Conservation (phyloP, 1,140 invertebrate genomes). For the Patella vulgata region DNA sequence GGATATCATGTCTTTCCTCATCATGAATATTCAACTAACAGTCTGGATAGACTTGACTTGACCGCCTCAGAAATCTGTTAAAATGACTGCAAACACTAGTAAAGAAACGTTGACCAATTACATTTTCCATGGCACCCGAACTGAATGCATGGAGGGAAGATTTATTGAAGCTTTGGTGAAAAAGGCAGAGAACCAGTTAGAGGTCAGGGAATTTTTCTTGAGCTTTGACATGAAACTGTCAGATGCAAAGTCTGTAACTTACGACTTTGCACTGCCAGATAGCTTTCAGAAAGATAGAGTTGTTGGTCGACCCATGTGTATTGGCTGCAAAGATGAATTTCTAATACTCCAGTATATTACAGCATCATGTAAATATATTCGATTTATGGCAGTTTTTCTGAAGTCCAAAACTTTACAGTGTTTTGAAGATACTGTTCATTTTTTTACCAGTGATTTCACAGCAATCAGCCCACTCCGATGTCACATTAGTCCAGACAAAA, state of each 20-base stretch:
- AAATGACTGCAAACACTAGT: too few relatives aligned
- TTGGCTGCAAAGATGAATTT: constrained; percentile 15
- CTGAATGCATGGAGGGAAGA: neutral
- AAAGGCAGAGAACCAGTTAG: neutral
- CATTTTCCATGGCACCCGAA: constrained; percentile 1
- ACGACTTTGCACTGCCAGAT: too few relatives aligned
- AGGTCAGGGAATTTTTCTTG: neutral
- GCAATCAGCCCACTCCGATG: constrained; percentile 8
- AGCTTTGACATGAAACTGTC: too few relatives aligned
- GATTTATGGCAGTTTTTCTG: constrained; percentile 14
- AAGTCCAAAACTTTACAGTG: neutral
- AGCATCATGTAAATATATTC: constrained; percentile 3
- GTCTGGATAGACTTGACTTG: too few relatives aligned
- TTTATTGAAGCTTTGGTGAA: neutral
- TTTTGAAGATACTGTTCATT: constrained; percentile 12
- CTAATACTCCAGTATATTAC: constrained; percentile 15
- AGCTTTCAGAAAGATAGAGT: neutral
- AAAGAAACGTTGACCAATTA: too few relatives aligned
- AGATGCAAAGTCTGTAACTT: too few relatives aligned
- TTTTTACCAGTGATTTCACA: constrained; percentile 8
- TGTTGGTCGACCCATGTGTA: constrained; percentile 5
- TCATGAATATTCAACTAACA: too few relatives aligned
- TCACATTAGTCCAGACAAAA: constrained; percentile 11
- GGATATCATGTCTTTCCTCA: too few relatives aligned
- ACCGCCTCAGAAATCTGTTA: too few relatives aligned